Percentiles rank a stretch among this genome's conserved stretches.
Evolutionary conservation across 2,888 invertebrate species (phyloP).

Genomic region (Quadroppia sp.): DNA sequence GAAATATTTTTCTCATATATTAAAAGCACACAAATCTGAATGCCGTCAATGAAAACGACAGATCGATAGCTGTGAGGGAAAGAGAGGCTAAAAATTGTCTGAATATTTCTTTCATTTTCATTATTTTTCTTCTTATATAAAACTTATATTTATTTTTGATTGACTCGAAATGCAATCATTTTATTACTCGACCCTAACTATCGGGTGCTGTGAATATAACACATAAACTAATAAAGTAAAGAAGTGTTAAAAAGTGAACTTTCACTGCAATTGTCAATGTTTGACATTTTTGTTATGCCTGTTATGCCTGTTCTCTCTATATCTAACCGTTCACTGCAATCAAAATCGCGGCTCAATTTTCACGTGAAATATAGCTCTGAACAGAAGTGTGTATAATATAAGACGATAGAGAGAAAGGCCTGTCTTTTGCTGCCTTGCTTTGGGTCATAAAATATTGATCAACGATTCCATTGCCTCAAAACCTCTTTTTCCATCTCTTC

Average conservation of each 20-base stretch:
- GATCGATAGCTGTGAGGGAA: neutral
- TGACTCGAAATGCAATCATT: neutral
- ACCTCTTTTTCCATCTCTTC: neutral
- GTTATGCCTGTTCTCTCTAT: neutral
- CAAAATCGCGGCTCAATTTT: neutral
- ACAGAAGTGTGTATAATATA: neutral
- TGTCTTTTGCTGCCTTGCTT: conserved; percentile 26
- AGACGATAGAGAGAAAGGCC: neutral
- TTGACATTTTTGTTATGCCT: conserved; percentile 16
- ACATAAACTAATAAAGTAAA: neutral
- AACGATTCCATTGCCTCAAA: neutral
- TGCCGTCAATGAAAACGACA: neutral
- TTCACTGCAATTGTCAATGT: neutral
- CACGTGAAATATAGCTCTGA: conserved; percentile 1
- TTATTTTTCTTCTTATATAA: neutral
- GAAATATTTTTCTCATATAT: neutral
- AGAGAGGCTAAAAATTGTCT: neutral
- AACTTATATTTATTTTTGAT: neutral
- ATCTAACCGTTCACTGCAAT: neutral
- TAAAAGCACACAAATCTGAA: neutral
- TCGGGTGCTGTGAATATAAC: neutral
- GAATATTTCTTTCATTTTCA: neutral
- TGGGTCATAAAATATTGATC: conserved; percentile 36
- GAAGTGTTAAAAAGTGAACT: neutral
- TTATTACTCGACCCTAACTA: no score